phyloP scores from a whole-genome alignment of 2,113 vertebrate genomes.

The Anolis carolinensis region DNA sequence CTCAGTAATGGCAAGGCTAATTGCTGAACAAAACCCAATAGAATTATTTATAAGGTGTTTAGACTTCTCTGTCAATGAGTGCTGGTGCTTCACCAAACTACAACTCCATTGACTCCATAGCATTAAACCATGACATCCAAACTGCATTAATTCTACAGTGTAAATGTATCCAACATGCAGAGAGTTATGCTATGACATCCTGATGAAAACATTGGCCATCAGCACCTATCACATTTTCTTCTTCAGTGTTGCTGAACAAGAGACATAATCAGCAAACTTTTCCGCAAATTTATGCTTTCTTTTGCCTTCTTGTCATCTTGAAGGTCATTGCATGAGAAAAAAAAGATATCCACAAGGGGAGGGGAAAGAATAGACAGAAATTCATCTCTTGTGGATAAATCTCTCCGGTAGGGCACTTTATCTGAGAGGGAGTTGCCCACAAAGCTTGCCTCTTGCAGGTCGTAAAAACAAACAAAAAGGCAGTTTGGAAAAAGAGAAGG shows the following conservation, averaged over 20 bases:
- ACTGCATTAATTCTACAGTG: too few relatives aligned
- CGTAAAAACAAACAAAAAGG: constrained; percentile 34
- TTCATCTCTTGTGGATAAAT: not conserved
- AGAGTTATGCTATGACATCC: too few relatives aligned
- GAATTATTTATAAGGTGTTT: too few relatives aligned
- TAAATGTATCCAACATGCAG: not conserved
- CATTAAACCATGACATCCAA: too few relatives aligned
- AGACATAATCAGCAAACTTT: too few relatives aligned
- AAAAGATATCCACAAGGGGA: not conserved
- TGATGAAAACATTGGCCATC: too few relatives aligned
- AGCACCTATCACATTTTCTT: not conserved
- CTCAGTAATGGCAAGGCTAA: too few relatives aligned
- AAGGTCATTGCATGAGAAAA: not conserved
- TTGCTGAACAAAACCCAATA: too few relatives aligned
- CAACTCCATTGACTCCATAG: too few relatives aligned
- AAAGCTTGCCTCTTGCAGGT: constrained; percentile 41
- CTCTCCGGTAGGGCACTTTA: constrained; percentile 32
- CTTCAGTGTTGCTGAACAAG: not conserved
- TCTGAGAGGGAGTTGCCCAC: constrained; percentile 14
- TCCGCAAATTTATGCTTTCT: too few relatives aligned
- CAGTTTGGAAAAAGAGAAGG: constrained; percentile 5
- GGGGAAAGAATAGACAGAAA: not conserved
- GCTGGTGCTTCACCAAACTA: too few relatives aligned
- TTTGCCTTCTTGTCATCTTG: not conserved
- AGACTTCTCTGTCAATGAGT: too few relatives aligned